A percentile compares a stretch with the other conserved stretches of the same genome.
These are phyloP conservation scores for Holothuria scabra DNA, from an alignment of 53 echinoderm and acorn worm species.

Conservation along the genomic window DNA sequence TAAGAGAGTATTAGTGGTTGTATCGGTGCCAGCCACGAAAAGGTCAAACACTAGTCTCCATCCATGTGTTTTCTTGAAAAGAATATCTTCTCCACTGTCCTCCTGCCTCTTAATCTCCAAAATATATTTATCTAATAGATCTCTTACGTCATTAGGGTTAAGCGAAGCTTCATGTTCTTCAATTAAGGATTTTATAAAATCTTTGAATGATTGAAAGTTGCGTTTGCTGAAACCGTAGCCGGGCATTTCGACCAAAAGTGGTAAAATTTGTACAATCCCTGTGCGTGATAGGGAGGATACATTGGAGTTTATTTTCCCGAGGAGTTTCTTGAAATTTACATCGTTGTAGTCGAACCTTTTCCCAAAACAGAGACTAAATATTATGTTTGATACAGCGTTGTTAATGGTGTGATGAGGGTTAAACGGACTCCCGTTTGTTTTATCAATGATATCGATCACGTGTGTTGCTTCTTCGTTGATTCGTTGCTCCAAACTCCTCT, in stretches of 20 bases:
- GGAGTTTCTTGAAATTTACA: slow-evolving; percentile 12
- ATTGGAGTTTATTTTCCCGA: not conserved
- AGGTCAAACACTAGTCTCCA: slow-evolving; percentile 38
- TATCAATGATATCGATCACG: slow-evolving; percentile 6
- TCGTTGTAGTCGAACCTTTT: slow-evolving; percentile 39
- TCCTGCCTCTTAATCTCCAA: slow-evolving; percentile 30
- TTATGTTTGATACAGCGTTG: slow-evolving; percentile 45
- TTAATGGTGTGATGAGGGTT: slow-evolving; percentile 12
- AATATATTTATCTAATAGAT: slow-evolving; percentile 22
- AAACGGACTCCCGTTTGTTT: not conserved
- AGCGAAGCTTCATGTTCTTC: not conserved
- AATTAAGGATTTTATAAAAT: slow-evolving; percentile 14
- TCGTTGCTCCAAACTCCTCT: slow-evolving; percentile 30
- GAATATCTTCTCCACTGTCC: slow-evolving; percentile 14
- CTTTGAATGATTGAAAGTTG: slow-evolving; percentile 16
- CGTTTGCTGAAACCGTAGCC: slow-evolving; percentile 1
- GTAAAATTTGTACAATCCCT: slow-evolving; percentile 21
- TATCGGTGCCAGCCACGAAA: slow-evolving; percentile 43
- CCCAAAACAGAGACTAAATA: slow-evolving; percentile 33
- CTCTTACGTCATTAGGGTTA: slow-evolving; percentile 12
- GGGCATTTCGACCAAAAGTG: slow-evolving; percentile 23
- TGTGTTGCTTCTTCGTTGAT: slow-evolving; percentile 19
- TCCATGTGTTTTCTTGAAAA: slow-evolving; percentile 5
- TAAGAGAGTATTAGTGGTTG: slow-evolving; percentile 38
- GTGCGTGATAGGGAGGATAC: not conserved